Evolutionary conservation across 2,888 invertebrate species (phyloP).

Genomic region (Muscina levida): DNA sequence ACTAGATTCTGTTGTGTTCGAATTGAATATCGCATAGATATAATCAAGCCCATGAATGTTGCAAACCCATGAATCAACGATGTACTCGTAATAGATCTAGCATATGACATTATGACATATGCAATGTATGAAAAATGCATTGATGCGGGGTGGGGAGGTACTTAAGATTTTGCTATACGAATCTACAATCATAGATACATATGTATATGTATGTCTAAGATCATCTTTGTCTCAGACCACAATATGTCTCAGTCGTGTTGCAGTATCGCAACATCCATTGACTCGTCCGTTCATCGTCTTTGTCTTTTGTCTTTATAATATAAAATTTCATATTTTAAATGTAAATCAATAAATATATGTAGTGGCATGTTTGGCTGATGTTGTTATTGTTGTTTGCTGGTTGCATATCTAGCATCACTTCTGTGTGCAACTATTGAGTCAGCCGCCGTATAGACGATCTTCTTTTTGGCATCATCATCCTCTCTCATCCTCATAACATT

Average conservation of each 20-base stretch:
- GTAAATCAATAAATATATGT: constrained; percentile 35
- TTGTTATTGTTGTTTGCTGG: constrained; percentile 3
- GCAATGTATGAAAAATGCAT: too few relatives aligned
- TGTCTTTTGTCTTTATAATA: neutral
- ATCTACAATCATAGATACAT: neutral
- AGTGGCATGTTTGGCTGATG: neutral
- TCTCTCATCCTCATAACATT: constrained; percentile 37
- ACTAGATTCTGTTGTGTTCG: constrained; percentile 49
- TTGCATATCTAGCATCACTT: constrained; percentile 33
- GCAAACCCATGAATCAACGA: too few relatives aligned
- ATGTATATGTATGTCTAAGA: constrained; percentile 4
- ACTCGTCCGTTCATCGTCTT: neutral
- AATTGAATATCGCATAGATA: neutral
- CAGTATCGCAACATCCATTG: too few relatives aligned
- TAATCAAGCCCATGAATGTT: too few relatives aligned
- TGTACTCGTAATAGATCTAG: too few relatives aligned
- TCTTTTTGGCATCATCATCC: constrained; percentile 28
- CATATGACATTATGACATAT: too few relatives aligned
- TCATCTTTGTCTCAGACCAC: neutral
- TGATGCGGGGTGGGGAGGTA: too few relatives aligned
- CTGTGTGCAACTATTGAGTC: neutral
- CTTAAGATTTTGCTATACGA: too few relatives aligned
- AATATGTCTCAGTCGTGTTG: too few relatives aligned
- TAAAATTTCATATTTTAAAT: constrained; percentile 36
- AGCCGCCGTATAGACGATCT: neutral